Conservation (phyloP, 2,797 vertebrate species). For the Urophycis tenuis region DNA sequence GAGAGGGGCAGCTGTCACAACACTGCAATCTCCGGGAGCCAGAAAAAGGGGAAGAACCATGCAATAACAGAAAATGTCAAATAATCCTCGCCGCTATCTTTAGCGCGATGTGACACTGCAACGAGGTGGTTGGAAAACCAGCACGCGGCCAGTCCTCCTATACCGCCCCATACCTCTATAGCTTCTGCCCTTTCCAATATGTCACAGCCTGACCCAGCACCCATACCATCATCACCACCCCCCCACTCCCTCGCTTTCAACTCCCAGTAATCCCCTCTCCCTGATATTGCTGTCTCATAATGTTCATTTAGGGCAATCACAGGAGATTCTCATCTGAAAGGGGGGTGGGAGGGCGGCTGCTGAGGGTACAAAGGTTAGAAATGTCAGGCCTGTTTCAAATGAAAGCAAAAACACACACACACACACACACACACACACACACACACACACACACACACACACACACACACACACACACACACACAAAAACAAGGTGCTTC, state of each 20-base stretch:
- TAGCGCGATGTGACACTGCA: constrained; percentile 50
- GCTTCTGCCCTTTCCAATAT: background rate
- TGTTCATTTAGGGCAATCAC: constrained; percentile 7
- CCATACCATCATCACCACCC: constrained; percentile 26
- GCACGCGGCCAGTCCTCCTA: constrained; percentile 28
- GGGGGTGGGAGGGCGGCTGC: constrained; percentile 13
- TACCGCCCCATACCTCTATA: constrained; percentile 20
- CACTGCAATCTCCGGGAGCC: constrained; percentile 43
- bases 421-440: too few relatives aligned
- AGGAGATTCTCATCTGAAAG: constrained; percentile 16
- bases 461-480: too few relatives aligned
- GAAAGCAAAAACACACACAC: too few relatives aligned
- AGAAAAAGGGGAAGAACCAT: constrained; percentile 30
- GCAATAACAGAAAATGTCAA: constrained; percentile 59
- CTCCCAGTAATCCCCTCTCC: constrained; percentile 6
- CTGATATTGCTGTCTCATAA: background rate
- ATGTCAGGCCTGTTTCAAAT: background rate
- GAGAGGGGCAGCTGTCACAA: constrained; percentile 73
- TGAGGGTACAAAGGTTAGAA: constrained; percentile 23
- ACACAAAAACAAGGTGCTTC: constrained; percentile 10
- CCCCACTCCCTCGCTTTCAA: constrained; percentile 17
- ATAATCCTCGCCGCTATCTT: constrained; percentile 57
- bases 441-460: too few relatives aligned
- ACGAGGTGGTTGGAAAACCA: background rate
- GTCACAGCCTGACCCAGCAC: background rate